These are phyloP conservation scores for Cataglyphis albicans DNA, from an alignment of 2,888 invertebrate species.

Conservation along the genomic window DNA sequence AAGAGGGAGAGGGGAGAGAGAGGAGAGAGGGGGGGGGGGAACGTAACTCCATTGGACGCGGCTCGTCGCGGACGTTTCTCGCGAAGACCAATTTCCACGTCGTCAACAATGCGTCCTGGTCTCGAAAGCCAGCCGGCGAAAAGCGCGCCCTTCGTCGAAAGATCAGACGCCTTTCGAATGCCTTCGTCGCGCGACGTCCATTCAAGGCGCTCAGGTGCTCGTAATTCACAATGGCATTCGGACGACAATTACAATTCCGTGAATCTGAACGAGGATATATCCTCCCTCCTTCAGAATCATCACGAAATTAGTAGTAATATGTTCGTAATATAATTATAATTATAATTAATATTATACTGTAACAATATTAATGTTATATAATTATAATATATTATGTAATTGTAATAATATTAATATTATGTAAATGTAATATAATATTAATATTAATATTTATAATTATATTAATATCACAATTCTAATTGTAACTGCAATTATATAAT, in stretches of 20 bases:
- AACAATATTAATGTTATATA: too few species aligned
- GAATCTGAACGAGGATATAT: not conserved
- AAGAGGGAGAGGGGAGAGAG: constrained; percentile 10
- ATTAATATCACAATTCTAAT: too few species aligned
- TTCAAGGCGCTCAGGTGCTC: constrained; percentile 18
- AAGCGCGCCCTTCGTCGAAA: constrained; percentile 25
- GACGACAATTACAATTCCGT: not conserved
- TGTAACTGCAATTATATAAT: too few species aligned
- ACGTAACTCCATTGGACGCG: constrained; percentile 64
- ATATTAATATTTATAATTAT: too few species aligned
- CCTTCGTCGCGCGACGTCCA: not conserved
- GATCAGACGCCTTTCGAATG: constrained; percentile 13
- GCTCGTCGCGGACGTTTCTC: constrained; percentile 16
- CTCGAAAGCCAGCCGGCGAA: constrained; percentile 40
- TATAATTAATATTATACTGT: too few species aligned
- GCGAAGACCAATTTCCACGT: constrained; percentile 50
- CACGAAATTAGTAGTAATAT: too few species aligned
- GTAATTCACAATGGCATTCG: not conserved
- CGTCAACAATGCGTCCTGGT: constrained; percentile 52
- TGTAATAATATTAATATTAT: too few species aligned
- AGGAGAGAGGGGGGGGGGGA: too few species aligned
- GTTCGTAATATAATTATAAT: too few species aligned
- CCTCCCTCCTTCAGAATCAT: too few species aligned
- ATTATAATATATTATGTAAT: too few species aligned
- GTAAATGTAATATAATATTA: too few species aligned